Percentiles rank a stretch among this genome's conserved stretches.
phyloP scores from a whole-genome alignment of 2,888 invertebrate species.

The Hartigia nigra region DNA sequence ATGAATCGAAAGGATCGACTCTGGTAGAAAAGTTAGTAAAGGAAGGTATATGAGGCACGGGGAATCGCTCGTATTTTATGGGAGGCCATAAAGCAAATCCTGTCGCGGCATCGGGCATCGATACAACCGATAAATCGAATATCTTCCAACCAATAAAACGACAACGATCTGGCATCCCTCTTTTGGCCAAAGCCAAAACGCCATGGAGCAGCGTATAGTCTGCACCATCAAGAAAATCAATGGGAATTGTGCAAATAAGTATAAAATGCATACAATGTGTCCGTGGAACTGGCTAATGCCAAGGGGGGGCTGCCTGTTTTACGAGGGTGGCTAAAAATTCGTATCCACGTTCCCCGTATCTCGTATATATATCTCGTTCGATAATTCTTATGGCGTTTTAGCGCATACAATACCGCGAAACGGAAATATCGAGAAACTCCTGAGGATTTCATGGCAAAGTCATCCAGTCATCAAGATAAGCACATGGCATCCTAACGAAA shows the following conservation, averaged over 20 bases:
- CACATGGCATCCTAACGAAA: background rate
- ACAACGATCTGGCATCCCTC: slow-evolving; percentile 29
- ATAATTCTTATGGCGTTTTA: background rate
- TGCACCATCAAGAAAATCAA: slow-evolving; percentile 40
- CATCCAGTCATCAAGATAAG: slow-evolving; percentile 27
- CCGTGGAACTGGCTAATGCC: slow-evolving; percentile 60
- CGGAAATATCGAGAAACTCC: background rate
- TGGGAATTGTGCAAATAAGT: slow-evolving; percentile 65
- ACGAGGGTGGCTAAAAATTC: background rate
- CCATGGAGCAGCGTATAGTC: background rate
- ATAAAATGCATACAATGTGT: slow-evolving; percentile 65
- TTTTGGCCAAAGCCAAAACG: background rate
- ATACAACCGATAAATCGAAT: slow-evolving; percentile 55
- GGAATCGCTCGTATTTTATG: background rate
- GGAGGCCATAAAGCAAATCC: slow-evolving; percentile 22
- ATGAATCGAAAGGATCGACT: background rate
- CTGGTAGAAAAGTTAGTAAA: background rate
- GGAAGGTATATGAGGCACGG: background rate
- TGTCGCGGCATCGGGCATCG: slow-evolving; percentile 1
- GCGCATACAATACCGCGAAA: background rate
- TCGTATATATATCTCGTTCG: background rate
- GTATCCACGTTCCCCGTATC: background rate
- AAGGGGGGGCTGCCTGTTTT: background rate
- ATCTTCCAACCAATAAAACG: slow-evolving; percentile 62
- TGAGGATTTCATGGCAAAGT: background rate